These are phyloP conservation scores for Coptodon rendalli DNA, from an alignment of 2,113 vertebrate species.

Conservation along the genomic window DNA sequence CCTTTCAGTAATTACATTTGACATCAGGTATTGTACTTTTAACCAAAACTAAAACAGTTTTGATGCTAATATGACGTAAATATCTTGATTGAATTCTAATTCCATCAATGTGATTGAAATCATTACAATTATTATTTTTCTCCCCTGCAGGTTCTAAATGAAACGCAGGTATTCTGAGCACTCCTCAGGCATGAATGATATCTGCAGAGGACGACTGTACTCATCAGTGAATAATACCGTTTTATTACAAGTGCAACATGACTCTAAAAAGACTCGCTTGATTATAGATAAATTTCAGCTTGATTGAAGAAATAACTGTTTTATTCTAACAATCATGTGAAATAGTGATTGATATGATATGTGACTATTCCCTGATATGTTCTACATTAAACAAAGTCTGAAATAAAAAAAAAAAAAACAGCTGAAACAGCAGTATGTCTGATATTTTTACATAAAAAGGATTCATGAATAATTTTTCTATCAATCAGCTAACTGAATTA, in stretches of 20 bases:
- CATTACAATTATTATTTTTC: not conserved
- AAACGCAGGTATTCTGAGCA: not conserved
- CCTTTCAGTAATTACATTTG: not conserved
- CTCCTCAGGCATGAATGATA: not conserved
- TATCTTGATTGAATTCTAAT: not conserved
- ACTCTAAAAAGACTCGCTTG: not conserved
- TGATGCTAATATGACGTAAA: not conserved
- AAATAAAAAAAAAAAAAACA: not conserved
- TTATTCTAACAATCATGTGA: no score
- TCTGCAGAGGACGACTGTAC: not conserved
- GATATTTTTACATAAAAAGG: not conserved
- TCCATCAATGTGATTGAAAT: not conserved
- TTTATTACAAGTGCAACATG: not conserved
- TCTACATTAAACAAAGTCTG: not conserved
- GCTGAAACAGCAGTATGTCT: not conserved
- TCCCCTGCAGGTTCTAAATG: not conserved
- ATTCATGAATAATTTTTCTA: not conserved
- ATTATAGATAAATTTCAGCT: fast-evolving
- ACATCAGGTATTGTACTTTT: not conserved
- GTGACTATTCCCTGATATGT: not conserved
- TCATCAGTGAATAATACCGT: not conserved
- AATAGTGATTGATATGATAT: not conserved
- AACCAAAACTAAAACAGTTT: not conserved
- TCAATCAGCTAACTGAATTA: not conserved
- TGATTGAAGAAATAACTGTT: no score